Percentiles rank a stretch among this genome's conserved stretches.
phyloP scores from a whole-genome alignment of 2,888 invertebrate genomes.

The Ellobium chinense region DNA sequence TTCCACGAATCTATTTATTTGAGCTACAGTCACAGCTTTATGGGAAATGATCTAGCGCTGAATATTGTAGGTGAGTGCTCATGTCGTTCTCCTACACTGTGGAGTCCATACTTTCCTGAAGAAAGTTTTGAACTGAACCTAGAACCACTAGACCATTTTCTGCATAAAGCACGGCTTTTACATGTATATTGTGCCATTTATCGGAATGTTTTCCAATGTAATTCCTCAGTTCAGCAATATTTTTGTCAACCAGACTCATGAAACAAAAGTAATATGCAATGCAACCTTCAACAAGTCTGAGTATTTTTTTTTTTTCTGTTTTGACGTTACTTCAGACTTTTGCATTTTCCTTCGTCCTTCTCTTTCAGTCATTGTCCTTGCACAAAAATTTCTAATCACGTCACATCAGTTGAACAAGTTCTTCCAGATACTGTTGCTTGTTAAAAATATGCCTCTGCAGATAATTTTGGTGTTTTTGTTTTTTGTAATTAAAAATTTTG shows the following conservation, averaged over 20 bases:
- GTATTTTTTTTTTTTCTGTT: background rate
- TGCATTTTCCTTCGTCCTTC: background rate
- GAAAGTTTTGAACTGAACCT: too few species aligned
- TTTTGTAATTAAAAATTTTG: background rate
- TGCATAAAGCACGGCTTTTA: background rate
- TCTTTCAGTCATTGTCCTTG: background rate
- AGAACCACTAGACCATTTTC: background rate
- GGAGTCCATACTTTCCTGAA: too few species aligned
- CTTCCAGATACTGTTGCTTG: constrained; percentile 30
- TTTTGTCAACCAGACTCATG: background rate
- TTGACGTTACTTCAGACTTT: background rate
- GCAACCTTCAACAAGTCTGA: background rate
- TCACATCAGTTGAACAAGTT: constrained; percentile 11
- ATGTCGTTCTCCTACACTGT: too few species aligned
- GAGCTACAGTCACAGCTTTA: background rate
- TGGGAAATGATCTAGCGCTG: background rate
- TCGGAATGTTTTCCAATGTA: background rate
- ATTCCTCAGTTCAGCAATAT: constrained; percentile 6
- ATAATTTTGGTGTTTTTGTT: background rate
- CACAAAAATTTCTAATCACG: background rate
- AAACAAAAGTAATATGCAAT: constrained; percentile 7
- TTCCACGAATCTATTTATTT: constrained; percentile 8
- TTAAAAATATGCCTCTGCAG: background rate
- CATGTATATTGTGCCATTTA: constrained; percentile 8
- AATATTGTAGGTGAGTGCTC: too few species aligned